A percentile compares a stretch with the other conserved stretches of the same genome.
These are phyloP conservation scores for Scomber colias DNA, from an alignment of 2,113 vertebrate species.

Conservation along the genomic window DNA sequence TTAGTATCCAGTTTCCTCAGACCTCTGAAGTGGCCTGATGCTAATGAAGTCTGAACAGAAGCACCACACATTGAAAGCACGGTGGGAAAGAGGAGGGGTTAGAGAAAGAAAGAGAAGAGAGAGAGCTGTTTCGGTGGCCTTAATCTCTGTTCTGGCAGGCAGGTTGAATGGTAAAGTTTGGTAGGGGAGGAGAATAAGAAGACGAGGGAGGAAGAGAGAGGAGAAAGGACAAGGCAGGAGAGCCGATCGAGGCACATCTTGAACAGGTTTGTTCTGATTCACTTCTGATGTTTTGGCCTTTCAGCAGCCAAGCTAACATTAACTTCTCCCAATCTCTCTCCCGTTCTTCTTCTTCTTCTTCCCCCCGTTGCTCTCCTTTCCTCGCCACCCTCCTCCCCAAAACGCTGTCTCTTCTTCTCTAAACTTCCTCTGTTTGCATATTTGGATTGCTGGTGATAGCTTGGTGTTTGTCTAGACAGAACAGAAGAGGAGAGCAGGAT, in stretches of 20 bases:
- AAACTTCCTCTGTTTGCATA: constrained; percentile 24
- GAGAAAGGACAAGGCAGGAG: constrained; percentile 16
- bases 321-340: constrained; percentile 29
- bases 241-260: constrained; percentile 68
- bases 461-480: constrained; percentile 19
- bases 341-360: constrained; percentile 13
- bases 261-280: constrained; percentile 75
- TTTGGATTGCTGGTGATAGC: constrained; percentile 28
- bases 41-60: constrained; percentile 79
- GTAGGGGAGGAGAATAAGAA: constrained; percentile 17
- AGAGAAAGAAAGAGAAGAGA: constrained; percentile 32
- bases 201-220: constrained; percentile 2
- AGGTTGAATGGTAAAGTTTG: constrained; percentile 59
- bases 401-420: constrained; percentile 17
- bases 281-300: constrained; percentile 57
- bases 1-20: constrained; percentile 63
- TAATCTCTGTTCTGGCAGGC: constrained; percentile 43
- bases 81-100: constrained; percentile 71
- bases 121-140: constrained; percentile 44
- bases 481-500: constrained; percentile 20
- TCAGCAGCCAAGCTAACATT: constrained; percentile 34
- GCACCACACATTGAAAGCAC: constrained; percentile 69
- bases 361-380: constrained; percentile 17
- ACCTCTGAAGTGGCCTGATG: constrained; percentile 74
- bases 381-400: background rate